These are phyloP conservation scores for Diabrotica undecimpunctata DNA, from an alignment of 1,140 invertebrate species.

Conservation along the genomic window DNA sequence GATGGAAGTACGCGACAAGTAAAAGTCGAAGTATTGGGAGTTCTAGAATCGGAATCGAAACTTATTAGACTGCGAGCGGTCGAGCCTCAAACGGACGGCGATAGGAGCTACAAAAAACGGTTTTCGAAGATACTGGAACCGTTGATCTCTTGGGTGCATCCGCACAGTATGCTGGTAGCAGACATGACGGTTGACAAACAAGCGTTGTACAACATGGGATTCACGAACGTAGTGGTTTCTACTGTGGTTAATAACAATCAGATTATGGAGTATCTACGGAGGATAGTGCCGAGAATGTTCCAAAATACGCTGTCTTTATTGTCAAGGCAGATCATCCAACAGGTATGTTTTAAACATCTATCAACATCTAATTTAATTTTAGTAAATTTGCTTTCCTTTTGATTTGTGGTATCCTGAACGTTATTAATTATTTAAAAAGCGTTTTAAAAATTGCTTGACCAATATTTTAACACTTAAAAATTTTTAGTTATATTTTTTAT, in stretches of 20 bases:
- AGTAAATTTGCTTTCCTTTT: too few relatives aligned
- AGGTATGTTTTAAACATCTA: constrained; percentile 2
- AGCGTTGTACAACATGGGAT: constrained; percentile 72
- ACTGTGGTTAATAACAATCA: constrained; percentile 67
- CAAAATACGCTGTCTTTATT: constrained; percentile 81
- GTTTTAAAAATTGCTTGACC: too few relatives aligned
- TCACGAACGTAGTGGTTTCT: constrained; percentile 68
- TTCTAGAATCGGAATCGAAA: constrained; percentile 73
- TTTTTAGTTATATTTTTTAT: too few relatives aligned
- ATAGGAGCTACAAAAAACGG: constrained; percentile 71
- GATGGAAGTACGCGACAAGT: constrained; percentile 78
- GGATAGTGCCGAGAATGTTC: constrained; percentile 85
- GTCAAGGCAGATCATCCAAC: constrained; percentile 48
- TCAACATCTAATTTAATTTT: too few relatives aligned
- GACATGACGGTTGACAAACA: constrained; percentile 80
- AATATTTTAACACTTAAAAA: too few relatives aligned
- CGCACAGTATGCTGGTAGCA: constrained; percentile 71
- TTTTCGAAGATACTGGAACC: constrained; percentile 78
- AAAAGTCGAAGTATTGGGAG: constrained; percentile 83
- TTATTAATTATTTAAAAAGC: too few relatives aligned
- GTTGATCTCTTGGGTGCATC: constrained; percentile 71
- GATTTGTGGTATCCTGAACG: too few relatives aligned
- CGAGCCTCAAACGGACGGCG: constrained; percentile 71
- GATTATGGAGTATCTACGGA: constrained; percentile 82
- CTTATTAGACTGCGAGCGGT: constrained; percentile 73